phyloP scores from a whole-genome alignment of 2,797 vertebrate genomes.

The Chelidonichthys spinosus region DNA sequence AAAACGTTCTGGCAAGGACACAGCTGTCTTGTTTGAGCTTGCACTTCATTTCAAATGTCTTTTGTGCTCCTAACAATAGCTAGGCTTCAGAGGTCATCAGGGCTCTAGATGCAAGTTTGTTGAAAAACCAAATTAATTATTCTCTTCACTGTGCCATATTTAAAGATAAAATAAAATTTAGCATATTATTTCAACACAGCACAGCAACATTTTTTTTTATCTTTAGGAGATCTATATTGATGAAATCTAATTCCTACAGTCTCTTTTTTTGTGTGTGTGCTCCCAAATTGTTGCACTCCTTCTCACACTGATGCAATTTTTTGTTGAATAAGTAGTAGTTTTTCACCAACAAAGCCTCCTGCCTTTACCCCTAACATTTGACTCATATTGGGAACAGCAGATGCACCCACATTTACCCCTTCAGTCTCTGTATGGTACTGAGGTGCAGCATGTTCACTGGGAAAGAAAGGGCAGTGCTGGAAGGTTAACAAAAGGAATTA shows the following conservation, averaged over 20 bases:
- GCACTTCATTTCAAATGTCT: conserved; percentile 69
- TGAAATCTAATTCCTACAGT: neutral
- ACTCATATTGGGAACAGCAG: conserved; percentile 52
- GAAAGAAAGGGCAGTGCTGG: conserved; percentile 12
- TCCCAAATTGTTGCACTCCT: conserved; percentile 13
- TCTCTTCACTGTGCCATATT: conserved; percentile 11
- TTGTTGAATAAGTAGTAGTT: conserved; percentile 1
- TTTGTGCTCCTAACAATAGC: conserved; percentile 74
- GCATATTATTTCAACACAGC: conserved; percentile 2
- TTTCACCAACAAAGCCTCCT: neutral
- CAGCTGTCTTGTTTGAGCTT: conserved; percentile 77
- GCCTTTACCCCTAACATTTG: conserved; percentile 33
- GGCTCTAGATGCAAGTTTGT: conserved; percentile 42
- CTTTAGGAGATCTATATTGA: neutral
- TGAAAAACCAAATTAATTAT: conserved; percentile 29
- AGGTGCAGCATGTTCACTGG: conserved; percentile 32
- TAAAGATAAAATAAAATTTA: neutral
- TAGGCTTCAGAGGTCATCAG: conserved; percentile 51
- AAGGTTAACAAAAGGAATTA: conserved; percentile 22
- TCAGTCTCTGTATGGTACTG: conserved; percentile 49
- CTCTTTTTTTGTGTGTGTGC: neutral
- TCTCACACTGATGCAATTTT: neutral
- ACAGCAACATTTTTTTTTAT: neutral
- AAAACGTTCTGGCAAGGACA: conserved; percentile 71
- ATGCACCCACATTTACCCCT: conserved; percentile 38